phyloP scores from a whole-genome alignment of 2,888 invertebrate species.

The Melanchra persicariae region DNA sequence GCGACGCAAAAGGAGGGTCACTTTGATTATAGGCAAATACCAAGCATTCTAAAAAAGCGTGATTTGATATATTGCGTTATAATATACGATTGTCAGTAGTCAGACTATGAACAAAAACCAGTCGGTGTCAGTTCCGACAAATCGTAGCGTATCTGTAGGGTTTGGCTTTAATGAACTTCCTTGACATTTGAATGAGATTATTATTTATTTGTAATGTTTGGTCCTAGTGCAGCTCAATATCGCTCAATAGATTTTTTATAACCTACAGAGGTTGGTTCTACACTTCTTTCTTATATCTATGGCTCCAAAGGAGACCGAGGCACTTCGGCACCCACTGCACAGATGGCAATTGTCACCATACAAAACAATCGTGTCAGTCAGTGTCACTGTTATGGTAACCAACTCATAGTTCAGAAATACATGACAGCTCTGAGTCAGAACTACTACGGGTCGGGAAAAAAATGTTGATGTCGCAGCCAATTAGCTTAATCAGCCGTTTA shows the following conservation, averaged over 20 bases:
- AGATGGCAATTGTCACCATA: background rate
- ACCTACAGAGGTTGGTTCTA: too few species aligned
- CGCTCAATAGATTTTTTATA: too few species aligned
- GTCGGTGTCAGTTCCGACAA: slow-evolving; percentile 23
- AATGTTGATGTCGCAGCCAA: too few species aligned
- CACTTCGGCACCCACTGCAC: background rate
- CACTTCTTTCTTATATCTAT: too few species aligned
- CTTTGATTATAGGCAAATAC: too few species aligned
- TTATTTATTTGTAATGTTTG: background rate
- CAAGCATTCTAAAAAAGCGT: background rate
- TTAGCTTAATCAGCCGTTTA: too few species aligned
- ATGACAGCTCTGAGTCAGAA: too few species aligned
- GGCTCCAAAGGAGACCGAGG: background rate
- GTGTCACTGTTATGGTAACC: too few species aligned
- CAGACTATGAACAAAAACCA: background rate
- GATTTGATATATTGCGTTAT: background rate
- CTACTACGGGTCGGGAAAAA: too few species aligned
- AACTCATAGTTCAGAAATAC: too few species aligned
- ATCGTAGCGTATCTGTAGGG: slow-evolving; percentile 30
- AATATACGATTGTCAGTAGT: background rate
- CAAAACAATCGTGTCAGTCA: background rate
- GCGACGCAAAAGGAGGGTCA: too few species aligned
- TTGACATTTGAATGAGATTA: slow-evolving; percentile 54
- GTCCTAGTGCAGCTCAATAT: background rate
- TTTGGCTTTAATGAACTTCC: slow-evolving; percentile 44